phyloP scores from a whole-genome alignment of 1,140 invertebrate genomes.

The Orius laevigatus region DNA sequence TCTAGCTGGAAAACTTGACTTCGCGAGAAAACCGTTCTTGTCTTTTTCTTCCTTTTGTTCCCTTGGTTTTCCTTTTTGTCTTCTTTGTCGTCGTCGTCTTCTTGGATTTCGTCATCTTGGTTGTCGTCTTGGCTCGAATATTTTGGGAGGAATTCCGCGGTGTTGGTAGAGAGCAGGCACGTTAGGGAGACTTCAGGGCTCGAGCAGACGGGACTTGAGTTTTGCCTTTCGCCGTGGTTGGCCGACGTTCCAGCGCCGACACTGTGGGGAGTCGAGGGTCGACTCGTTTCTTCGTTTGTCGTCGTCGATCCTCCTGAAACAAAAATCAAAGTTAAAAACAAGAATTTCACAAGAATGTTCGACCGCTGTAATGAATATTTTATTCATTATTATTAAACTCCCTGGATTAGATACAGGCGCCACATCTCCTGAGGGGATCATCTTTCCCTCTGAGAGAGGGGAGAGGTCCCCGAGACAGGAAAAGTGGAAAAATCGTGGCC shows the following conservation, averaged over 20 bases:
- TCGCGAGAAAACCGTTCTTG: constrained; percentile 90
- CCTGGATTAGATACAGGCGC: too few relatives aligned
- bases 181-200: background rate
- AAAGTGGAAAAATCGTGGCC: too few relatives aligned
- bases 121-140: constrained; percentile 36
- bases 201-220: constrained; percentile 16
- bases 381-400: too few relatives aligned
- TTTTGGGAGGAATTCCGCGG: background rate
- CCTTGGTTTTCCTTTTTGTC: constrained; percentile 39
- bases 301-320: constrained; percentile 46
- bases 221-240: constrained; percentile 17
- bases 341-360: background rate
- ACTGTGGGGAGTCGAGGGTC: constrained; percentile 37
- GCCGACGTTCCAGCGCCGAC: constrained; percentile 27
- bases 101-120: constrained; percentile 37
- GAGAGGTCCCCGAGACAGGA: too few relatives aligned
- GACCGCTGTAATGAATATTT: too few relatives aligned
- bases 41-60: constrained; percentile 93
- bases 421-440: too few relatives aligned
- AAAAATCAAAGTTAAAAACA: constrained; percentile 20
- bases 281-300: constrained; percentile 43
- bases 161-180: background rate
- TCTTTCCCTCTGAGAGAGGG: too few relatives aligned
- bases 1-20: constrained; percentile 92
- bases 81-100: constrained; percentile 44